These are phyloP conservation scores for Schrankia costaestrigalis DNA, from an alignment of 2,888 invertebrate genomes.

Conservation along the genomic window DNA sequence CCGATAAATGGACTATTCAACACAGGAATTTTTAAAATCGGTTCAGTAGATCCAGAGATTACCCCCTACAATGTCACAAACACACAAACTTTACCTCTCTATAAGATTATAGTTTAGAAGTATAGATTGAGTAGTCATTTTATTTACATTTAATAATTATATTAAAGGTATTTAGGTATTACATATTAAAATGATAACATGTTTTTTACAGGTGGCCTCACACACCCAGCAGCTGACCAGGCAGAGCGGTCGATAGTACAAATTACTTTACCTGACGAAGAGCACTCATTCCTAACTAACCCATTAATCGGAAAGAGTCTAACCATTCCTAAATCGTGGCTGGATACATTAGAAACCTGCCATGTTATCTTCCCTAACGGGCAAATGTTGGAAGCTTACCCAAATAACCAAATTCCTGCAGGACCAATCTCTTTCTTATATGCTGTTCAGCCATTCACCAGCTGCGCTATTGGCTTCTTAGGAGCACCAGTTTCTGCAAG, in stretches of 20 bases:
- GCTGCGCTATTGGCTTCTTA: constrained; percentile 14
- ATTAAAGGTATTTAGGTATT: too few relatives aligned
- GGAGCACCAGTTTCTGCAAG: constrained; percentile 7
- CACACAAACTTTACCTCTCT: too few relatives aligned
- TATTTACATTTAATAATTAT: too few relatives aligned
- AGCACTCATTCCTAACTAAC: constrained; percentile 10
- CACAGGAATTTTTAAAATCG: too few relatives aligned
- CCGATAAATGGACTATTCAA: too few relatives aligned
- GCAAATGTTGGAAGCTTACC: constrained; percentile 12
- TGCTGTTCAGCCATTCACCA: constrained; percentile 14
- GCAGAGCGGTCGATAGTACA: constrained; percentile 3
- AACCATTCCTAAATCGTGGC: constrained; percentile 14
- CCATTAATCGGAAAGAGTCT: constrained; percentile 10
- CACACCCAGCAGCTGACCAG: not conserved
- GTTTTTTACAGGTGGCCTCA: too few relatives aligned
- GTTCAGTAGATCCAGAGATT: too few relatives aligned
- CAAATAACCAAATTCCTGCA: constrained; percentile 11
- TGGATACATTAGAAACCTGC: constrained; percentile 14
- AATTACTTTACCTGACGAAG: constrained; percentile 11
- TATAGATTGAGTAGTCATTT: too few relatives aligned
- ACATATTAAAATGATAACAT: too few relatives aligned
- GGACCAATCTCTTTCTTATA: constrained; percentile 11
- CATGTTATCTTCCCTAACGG: constrained; percentile 18
- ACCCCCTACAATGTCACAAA: too few relatives aligned
- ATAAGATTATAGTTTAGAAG: too few relatives aligned